Percentiles rank a stretch among this genome's conserved stretches.
Conservation (phyloP, 1,140 invertebrate genomes). For the Papilio xuthus region DNA sequence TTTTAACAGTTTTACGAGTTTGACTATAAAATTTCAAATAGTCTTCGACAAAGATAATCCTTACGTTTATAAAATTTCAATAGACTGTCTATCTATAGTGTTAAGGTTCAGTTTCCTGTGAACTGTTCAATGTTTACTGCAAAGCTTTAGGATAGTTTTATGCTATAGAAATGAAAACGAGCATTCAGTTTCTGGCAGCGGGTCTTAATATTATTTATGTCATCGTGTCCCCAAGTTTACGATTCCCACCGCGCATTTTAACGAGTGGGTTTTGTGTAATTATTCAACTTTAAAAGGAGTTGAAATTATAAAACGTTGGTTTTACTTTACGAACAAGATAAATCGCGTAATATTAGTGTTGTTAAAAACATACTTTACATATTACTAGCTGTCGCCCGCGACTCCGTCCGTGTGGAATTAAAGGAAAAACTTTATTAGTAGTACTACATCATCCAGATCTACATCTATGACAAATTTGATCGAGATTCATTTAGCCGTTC, state of each 20-base stretch:
- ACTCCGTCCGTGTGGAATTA: too few relatives aligned
- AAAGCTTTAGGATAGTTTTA: constrained; percentile 49
- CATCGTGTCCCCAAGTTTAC: constrained; percentile 67
- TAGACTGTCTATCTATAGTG: constrained; percentile 34
- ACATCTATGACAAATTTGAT: too few relatives aligned
- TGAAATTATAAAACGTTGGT: constrained; percentile 5
- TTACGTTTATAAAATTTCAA: constrained; percentile 32
- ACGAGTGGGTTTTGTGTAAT: constrained; percentile 65
- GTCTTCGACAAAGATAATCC: constrained; percentile 44
- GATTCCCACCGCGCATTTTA: constrained; percentile 67
- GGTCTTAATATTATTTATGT: constrained; percentile 75
- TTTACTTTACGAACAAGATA: background rate
- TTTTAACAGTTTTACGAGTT: constrained; percentile 58
- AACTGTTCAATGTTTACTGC: background rate
- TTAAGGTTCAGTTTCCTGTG: constrained; percentile 42
- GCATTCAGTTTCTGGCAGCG: constrained; percentile 57
- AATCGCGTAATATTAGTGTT: background rate
- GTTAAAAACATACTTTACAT: too few relatives aligned
- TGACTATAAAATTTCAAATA: constrained; percentile 56
- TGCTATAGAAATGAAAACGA: constrained; percentile 48
- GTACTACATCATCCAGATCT: too few relatives aligned
- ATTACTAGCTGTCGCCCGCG: too few relatives aligned
- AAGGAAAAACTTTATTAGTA: too few relatives aligned
- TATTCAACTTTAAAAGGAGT: constrained; percentile 36
- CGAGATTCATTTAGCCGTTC: too few relatives aligned